phyloP scores from a whole-genome alignment of 1,140 invertebrate species.

The Spodoptera frugiperda region DNA sequence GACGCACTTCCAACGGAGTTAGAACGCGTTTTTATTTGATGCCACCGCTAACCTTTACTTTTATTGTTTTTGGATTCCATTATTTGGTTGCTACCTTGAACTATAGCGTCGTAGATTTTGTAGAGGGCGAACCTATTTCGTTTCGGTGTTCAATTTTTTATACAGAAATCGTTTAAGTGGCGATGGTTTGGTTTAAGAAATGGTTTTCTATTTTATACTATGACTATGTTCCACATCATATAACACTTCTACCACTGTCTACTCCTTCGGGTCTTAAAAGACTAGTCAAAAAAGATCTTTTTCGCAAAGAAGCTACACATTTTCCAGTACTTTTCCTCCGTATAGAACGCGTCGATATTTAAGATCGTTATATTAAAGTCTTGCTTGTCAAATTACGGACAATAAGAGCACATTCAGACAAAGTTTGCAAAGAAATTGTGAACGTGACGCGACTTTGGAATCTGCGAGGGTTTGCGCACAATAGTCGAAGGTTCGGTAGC shows the following conservation, averaged over 20 bases:
- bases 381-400: constrained; percentile 13
- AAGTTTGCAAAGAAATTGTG: constrained; percentile 29
- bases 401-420: constrained; percentile 20
- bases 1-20: constrained; percentile 1
- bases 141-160: too few relatives aligned
- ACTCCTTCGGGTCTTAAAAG: too few relatives aligned
- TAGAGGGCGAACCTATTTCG: too few relatives aligned
- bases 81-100: constrained; percentile 3
- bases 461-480: neutral
- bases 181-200: neutral
- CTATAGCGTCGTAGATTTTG: neutral
- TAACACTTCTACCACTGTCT: too few relatives aligned
- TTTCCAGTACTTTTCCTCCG: neutral
- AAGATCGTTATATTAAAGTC: constrained; percentile 3
- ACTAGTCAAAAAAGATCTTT: neutral
- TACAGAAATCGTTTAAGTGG: too few relatives aligned
- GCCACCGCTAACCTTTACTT: constrained; percentile 2
- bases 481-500: neutral
- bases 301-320: too few relatives aligned
- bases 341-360: neutral
- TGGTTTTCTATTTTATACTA: neutral
- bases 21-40: constrained; percentile 17
- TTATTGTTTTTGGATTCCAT: neutral
- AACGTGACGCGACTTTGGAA: constrained; percentile 3
- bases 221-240: too few relatives aligned